These are phyloP conservation scores for Arctia plantaginis DNA, from an alignment of 2,888 invertebrate genomes.

Conservation along the genomic window DNA sequence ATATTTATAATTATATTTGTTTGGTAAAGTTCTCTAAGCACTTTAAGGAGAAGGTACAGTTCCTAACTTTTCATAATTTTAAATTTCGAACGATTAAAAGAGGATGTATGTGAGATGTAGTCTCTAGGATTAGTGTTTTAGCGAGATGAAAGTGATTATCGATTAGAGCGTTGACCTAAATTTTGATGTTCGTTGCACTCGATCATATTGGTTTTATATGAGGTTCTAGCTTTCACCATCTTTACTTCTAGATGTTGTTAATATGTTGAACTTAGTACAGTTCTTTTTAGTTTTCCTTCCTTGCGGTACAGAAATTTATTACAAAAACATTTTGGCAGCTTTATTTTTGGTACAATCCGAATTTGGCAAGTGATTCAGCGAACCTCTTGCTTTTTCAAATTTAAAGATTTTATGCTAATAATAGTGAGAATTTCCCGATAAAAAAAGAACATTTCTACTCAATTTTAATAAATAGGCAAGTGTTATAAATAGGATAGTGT, in stretches of 20 bases:
- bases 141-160: slow-evolving; percentile 23
- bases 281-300: not conserved
- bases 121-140: slow-evolving; percentile 12
- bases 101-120: slow-evolving; percentile 4
- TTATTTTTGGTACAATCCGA: not conserved
- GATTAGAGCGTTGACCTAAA: slow-evolving; percentile 32
- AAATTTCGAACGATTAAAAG: not conserved
- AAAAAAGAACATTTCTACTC: not conserved
- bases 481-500: no score
- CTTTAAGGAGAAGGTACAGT: no score
- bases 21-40: no score
- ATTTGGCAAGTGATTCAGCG: not conserved
- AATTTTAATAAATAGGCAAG: no score
- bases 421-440: not conserved
- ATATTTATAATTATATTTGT: no score
- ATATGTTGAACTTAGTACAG: not conserved
- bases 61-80: not conserved
- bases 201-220: slow-evolving; percentile 9
- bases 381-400: not conserved
- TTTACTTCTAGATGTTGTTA: not conserved
- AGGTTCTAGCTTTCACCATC: slow-evolving; percentile 1
- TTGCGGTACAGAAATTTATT: not conserved
- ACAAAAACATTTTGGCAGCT: not conserved
- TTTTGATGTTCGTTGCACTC: slow-evolving; percentile 17
- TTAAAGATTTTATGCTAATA: not conserved